Conservation (phyloP, 2,797 vertebrate genomes). For the Trachurus trachurus region DNA sequence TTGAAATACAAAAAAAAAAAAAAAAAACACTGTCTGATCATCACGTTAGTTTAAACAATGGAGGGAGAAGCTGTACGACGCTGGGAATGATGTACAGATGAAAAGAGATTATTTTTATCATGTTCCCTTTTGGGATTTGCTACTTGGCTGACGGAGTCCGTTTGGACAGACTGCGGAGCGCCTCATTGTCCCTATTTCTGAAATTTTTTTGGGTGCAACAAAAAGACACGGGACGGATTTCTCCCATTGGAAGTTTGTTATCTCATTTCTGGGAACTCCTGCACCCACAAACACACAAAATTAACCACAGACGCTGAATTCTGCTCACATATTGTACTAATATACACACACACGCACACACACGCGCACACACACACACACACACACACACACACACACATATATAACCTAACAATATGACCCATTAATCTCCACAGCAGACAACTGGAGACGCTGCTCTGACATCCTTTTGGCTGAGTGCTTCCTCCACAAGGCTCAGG, state of each 20-base stretch:
- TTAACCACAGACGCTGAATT: slow-evolving; percentile 75
- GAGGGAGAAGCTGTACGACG: slow-evolving; percentile 55
- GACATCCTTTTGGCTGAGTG: slow-evolving; percentile 82
- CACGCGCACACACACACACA: slow-evolving; percentile 34
- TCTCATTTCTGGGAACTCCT: slow-evolving; percentile 62
- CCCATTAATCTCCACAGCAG: slow-evolving; percentile 83
- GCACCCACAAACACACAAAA: slow-evolving; percentile 70
- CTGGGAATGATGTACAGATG: slow-evolving; percentile 55
- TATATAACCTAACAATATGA: slow-evolving; percentile 73
- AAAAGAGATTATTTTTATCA: slow-evolving; percentile 50
- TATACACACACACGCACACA: slow-evolving; percentile 34
- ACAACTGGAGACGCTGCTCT: slow-evolving; percentile 82
- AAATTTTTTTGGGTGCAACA: slow-evolving; percentile 72
- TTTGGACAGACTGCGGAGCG: slow-evolving; percentile 50
- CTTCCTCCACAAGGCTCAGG: slow-evolving; percentile 76
- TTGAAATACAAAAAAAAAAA: slow-evolving; percentile 39
- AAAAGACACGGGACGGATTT: slow-evolving; percentile 69
- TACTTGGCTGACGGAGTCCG: slow-evolving; percentile 63
- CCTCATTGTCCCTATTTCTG: slow-evolving; percentile 63
- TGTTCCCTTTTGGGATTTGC: slow-evolving; percentile 52
- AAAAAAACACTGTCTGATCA: slow-evolving; percentile 59
- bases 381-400: slow-evolving; percentile 44
- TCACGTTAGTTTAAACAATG: slow-evolving; percentile 43
- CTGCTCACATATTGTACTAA: slow-evolving; percentile 66
- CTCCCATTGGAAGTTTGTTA: slow-evolving; percentile 57